phyloP scores from a whole-genome alignment of 2,888 invertebrate genomes.

The Heterodera filipjevi region DNA sequence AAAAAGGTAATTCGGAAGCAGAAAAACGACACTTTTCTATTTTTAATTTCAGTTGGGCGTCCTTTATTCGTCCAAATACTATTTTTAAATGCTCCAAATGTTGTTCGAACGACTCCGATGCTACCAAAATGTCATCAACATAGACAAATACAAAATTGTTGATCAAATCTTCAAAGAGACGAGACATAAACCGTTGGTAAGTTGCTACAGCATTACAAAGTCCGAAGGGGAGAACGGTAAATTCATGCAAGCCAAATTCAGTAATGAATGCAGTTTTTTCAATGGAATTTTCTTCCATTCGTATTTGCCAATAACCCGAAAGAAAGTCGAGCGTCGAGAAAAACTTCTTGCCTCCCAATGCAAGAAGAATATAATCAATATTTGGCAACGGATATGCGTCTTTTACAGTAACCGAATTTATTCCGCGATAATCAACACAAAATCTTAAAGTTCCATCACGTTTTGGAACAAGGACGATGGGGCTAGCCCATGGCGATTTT shows the following conservation, averaged over 20 bases:
- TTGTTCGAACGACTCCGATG: too few species aligned
- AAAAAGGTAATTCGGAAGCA: constrained; percentile 27
- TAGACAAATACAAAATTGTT: constrained; percentile 42
- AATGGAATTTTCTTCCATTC: constrained; percentile 38
- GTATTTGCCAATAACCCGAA: constrained; percentile 51
- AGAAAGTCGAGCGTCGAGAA: too few species aligned
- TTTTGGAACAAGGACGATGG: constrained; percentile 65
- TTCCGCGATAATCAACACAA: constrained; percentile 48
- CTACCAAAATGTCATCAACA: constrained; percentile 52
- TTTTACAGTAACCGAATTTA: constrained; percentile 41
- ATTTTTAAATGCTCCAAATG: constrained; percentile 28
- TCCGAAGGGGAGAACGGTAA: too few species aligned
- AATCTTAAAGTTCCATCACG: constrained; percentile 48
- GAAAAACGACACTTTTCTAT: constrained; percentile 33
- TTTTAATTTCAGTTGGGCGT: constrained; percentile 31
- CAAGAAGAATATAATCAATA: constrained; percentile 41
- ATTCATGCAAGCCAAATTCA: constrained; percentile 45
- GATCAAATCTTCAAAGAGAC: constrained; percentile 35
- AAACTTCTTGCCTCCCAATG: constrained; percentile 31
- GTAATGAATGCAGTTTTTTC: constrained; percentile 51
- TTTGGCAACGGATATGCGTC: constrained; percentile 48
- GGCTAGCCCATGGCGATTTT: constrained; percentile 63
- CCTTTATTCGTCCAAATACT: constrained; percentile 33
- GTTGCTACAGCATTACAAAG: constrained; percentile 49
- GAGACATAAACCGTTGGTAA: constrained; percentile 51